These are phyloP conservation scores for Myotis brandtii DNA, from an alignment of 2,113 vertebrate genomes.

Conservation along the genomic window DNA sequence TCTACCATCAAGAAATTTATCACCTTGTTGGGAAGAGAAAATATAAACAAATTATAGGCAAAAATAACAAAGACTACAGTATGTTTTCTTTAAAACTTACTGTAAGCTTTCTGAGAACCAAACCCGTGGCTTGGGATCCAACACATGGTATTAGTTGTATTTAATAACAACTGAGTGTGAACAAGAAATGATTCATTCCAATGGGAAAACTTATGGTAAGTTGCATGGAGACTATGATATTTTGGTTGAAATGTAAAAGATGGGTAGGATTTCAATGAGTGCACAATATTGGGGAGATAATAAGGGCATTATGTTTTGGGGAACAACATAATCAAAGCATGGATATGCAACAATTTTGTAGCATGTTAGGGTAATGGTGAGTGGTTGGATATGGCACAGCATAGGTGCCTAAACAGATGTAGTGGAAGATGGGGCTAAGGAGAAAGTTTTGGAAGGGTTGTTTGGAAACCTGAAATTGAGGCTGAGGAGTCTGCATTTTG, in stretches of 20 bases:
- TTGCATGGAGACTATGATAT: not conserved
- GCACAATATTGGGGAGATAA: not conserved
- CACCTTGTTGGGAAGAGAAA: not conserved
- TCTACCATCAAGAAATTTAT: slow-evolving; percentile 31
- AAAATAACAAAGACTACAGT: not conserved
- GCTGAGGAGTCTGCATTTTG: not conserved
- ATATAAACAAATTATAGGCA: not conserved
- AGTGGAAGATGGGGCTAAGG: too few relatives aligned
- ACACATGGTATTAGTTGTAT: not conserved
- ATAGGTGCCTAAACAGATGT: not conserved
- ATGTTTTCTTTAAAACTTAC: not conserved
- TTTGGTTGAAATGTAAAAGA: not conserved
- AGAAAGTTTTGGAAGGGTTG: not conserved
- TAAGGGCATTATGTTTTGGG: not conserved
- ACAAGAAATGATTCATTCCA: not conserved
- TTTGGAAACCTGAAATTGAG: not conserved
- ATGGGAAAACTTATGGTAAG: not conserved
- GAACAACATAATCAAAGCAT: not conserved
- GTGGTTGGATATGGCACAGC: not conserved
- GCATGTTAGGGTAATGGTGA: not conserved
- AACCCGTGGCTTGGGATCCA: not conserved
- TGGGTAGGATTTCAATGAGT: not conserved
- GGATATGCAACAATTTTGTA: not conserved
- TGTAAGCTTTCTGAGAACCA: not conserved
- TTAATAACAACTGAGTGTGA: slow-evolving; percentile 9